phyloP scores from a whole-genome alignment of 2,797 vertebrate genomes.

The Margarornis squamiger region DNA sequence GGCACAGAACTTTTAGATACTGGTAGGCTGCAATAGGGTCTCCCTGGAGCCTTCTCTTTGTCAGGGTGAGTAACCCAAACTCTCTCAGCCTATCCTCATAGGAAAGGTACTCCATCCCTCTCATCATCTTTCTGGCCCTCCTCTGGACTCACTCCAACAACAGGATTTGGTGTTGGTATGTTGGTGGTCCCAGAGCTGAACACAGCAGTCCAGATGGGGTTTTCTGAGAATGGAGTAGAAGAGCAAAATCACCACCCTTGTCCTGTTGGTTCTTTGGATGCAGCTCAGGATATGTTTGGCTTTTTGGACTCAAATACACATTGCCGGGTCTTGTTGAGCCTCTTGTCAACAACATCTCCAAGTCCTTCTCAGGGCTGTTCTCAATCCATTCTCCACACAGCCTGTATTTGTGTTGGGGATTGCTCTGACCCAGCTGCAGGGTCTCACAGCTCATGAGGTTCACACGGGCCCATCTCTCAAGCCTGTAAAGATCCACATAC shows the following conservation, averaged over 20 bases:
- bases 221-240: neutral
- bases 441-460: neutral
- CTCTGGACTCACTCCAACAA: neutral
- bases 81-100: neutral
- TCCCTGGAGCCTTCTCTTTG: neutral
- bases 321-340: neutral
- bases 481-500: neutral
- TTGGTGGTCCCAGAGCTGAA: neutral
- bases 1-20: neutral
- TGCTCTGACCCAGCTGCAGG: neutral
- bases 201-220: neutral
- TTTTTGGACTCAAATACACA: neutral
- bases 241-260: neutral
- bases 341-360: neutral
- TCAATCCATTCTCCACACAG: neutral
- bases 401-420: neutral
- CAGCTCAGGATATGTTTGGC: neutral
- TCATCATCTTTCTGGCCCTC: rapidly evolving
- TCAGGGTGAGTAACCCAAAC: neutral
- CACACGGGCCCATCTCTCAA: neutral
- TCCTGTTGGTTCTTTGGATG: neutral
- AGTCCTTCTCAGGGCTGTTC: neutral
- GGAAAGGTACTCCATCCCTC: neutral
- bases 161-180: neutral
- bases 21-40: neutral